A percentile compares a stretch with the other conserved stretches of the same genome.
These are phyloP conservation scores for Eudasyphora cyanicolor DNA, from an alignment of 2,888 invertebrate genomes.

Conservation along the genomic window DNA sequence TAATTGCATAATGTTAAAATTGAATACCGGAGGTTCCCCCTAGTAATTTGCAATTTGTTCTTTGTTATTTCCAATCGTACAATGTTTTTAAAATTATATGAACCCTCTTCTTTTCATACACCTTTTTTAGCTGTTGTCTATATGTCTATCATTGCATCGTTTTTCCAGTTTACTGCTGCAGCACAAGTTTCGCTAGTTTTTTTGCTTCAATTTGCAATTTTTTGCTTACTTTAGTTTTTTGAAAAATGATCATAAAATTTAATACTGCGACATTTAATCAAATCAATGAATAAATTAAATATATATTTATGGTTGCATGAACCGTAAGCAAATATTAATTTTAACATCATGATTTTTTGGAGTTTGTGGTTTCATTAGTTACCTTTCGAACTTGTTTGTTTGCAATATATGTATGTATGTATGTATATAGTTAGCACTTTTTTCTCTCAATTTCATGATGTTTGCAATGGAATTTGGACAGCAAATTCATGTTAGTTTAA, in stretches of 20 bases:
- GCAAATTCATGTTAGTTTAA: background rate
- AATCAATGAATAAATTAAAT: slow-evolving; percentile 18
- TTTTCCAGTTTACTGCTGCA: slow-evolving; percentile 1
- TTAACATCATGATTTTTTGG: background rate
- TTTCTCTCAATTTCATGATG: background rate
- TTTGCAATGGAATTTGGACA: background rate
- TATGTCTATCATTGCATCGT: background rate
- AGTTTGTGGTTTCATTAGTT: too few species aligned
- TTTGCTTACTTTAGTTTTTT: background rate
- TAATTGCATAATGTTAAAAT: too few species aligned
- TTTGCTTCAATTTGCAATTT: background rate
- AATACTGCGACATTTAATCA: background rate
- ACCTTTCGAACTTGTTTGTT: too few species aligned
- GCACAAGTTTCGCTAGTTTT: background rate
- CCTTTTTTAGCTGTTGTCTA: background rate
- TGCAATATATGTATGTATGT: too few species aligned
- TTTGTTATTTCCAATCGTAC: too few species aligned
- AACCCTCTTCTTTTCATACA: background rate
- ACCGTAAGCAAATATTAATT: background rate
- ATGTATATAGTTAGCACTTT: background rate
- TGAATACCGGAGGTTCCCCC: too few species aligned
- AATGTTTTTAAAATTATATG: background rate
- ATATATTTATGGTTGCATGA: slow-evolving; percentile 5
- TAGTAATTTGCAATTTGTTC: too few species aligned
- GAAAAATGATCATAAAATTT: slow-evolving; percentile 6